These are phyloP conservation scores for Spilosoma lubricipeda DNA, from an alignment of 2,888 invertebrate species.

Conservation along the genomic window DNA sequence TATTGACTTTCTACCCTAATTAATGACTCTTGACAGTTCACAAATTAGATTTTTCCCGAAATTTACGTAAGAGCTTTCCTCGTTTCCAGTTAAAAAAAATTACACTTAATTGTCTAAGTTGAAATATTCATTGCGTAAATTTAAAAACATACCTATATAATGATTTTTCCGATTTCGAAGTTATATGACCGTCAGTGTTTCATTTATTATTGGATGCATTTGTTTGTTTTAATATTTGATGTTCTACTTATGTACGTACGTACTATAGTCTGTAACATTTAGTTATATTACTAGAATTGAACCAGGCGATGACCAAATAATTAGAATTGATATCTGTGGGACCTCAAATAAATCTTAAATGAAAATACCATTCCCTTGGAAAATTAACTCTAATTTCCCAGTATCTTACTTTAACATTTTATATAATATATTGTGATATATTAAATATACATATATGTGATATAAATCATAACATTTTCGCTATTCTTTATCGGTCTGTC, in stretches of 20 bases:
- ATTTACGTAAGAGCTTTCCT: constrained; percentile 57
- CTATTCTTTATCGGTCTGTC: not conserved
- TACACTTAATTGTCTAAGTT: not conserved
- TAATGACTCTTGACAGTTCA: constrained; percentile 75
- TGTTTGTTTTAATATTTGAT: not conserved
- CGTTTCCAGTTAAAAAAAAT: not conserved
- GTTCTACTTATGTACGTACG: too few relatives aligned
- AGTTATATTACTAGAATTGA: not conserved
- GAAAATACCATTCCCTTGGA: not conserved
- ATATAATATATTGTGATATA: too few relatives aligned
- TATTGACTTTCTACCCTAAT: constrained; percentile 79
- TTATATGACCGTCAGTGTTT: too few relatives aligned
- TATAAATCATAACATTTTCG: too few relatives aligned
- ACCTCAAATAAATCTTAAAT: not conserved
- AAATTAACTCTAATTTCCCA: not conserved
- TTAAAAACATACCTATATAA: too few relatives aligned
- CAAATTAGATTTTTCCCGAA: constrained; percentile 67
- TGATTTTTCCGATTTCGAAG: too few relatives aligned
- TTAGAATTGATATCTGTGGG: not conserved
- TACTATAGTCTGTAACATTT: not conserved
- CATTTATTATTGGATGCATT: not conserved
- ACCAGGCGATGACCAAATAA: not conserved
- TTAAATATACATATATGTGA: too few relatives aligned
- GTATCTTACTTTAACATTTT: too few relatives aligned
- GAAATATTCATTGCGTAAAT: not conserved